Evolutionary conservation across 2,888 invertebrate species (phyloP).

Genomic region (Coenonympha glycerion): DNA sequence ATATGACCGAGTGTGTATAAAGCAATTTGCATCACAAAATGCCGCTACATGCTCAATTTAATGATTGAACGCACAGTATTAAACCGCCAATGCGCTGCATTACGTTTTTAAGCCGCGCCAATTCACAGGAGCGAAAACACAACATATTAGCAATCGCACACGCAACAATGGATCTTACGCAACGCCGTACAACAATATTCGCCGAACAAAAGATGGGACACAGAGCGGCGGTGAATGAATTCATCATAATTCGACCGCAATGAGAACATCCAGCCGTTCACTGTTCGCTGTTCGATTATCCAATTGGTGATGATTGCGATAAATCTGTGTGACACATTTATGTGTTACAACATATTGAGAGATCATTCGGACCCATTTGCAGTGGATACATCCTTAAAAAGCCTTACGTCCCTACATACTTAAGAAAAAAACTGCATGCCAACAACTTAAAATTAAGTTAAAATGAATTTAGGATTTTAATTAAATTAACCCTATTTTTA

Average conservation of each 20-base stretch:
- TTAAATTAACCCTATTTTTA: too few relatives aligned
- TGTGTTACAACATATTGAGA: too few relatives aligned
- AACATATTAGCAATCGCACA: conserved; percentile 39
- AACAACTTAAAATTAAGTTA: too few relatives aligned
- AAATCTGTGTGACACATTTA: conserved; percentile 28
- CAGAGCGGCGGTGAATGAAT: conserved; percentile 52
- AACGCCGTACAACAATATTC: conserved; percentile 49
- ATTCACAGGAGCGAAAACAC: conserved; percentile 30
- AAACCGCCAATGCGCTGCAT: background rate
- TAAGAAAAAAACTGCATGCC: too few relatives aligned
- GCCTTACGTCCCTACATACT: too few relatives aligned
- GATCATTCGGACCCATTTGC: too few relatives aligned
- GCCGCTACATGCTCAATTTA: background rate
- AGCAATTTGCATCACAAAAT: background rate
- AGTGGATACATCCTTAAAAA: too few relatives aligned
- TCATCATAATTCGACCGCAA: conserved; percentile 57
- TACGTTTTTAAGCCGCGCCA: conserved; percentile 10
- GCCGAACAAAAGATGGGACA: conserved; percentile 55
- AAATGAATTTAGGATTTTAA: too few relatives aligned
- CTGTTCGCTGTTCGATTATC: conserved; percentile 43
- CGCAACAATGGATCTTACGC: conserved; percentile 46
- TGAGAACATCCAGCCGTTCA: conserved; percentile 49
- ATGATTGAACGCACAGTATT: background rate
- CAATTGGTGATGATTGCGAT: conserved; percentile 42
- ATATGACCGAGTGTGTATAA: too few relatives aligned